A percentile compares a stretch with the other conserved stretches of the same genome.
Evolutionary conservation across 2,888 invertebrate genomes (phyloP).

Genomic region (Gastracanthus pulcherrimus): DNA sequence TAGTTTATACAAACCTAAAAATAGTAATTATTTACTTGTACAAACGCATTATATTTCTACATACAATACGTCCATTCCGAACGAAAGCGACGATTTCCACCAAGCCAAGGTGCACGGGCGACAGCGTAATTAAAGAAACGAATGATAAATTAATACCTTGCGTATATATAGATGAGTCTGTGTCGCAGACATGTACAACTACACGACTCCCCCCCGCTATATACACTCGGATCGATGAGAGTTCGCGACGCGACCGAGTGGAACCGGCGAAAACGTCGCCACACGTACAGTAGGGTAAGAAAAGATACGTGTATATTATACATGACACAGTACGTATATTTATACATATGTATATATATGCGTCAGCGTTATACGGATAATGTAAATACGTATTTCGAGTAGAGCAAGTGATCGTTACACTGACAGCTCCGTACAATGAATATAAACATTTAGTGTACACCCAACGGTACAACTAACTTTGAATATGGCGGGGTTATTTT

Average conservation of each 20-base stretch:
- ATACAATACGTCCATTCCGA: background rate
- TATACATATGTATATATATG: background rate
- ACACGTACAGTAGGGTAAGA: constrained; percentile 2
- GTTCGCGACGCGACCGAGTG: constrained; percentile 43
- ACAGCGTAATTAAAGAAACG: constrained; percentile 34
- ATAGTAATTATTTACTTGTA: too few relatives aligned
- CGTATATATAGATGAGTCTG: constrained; percentile 1
- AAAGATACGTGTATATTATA: background rate
- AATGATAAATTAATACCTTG: constrained; percentile 42
- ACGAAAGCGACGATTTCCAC: background rate
- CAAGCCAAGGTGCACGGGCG: background rate
- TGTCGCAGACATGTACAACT: constrained; percentile 9
- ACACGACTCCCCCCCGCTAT: constrained; percentile 7
- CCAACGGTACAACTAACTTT: too few relatives aligned
- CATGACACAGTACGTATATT: background rate
- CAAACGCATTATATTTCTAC: too few relatives aligned
- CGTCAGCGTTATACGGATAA: background rate
- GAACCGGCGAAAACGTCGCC: constrained; percentile 40
- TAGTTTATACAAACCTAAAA: too few relatives aligned
- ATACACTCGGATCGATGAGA: constrained; percentile 45
- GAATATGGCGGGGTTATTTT: too few relatives aligned
- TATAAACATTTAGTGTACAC: too few relatives aligned
- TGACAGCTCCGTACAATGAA: too few relatives aligned
- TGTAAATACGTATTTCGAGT: background rate
- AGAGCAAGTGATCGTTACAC: background rate